Percentiles rank a stretch among this genome's conserved stretches.
phyloP scores from a whole-genome alignment of 2,888 invertebrate species.

The Acrobasis repandana region DNA sequence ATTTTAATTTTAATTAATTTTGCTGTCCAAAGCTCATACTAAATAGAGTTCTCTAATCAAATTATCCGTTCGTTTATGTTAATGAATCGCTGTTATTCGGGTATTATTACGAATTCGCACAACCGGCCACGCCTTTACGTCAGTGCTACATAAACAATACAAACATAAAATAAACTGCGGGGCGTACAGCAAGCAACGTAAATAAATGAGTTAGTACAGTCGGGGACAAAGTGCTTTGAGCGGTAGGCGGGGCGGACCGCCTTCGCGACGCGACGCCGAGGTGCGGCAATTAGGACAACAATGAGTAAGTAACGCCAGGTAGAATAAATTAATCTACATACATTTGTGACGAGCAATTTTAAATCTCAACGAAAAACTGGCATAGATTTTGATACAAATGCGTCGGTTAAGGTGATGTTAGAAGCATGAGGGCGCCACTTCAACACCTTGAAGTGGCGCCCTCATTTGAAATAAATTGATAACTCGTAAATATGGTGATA shows the following conservation, averaged over 20 bases:
- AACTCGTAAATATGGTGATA: no score
- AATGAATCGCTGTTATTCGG: constrained; percentile 16
- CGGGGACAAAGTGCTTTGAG: constrained; percentile 57
- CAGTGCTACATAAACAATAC: constrained; percentile 71
- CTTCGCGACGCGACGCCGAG: constrained; percentile 51
- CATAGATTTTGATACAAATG: background rate
- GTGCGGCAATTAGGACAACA: constrained; percentile 64
- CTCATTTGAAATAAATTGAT: no score
- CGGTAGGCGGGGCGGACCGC: constrained; percentile 71
- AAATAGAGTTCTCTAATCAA: constrained; percentile 8
- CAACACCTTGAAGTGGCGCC: no score
- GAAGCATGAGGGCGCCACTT: no score
- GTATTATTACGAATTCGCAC: constrained; percentile 11
- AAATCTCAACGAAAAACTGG: constrained; percentile 25
- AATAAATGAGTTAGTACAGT: constrained; percentile 61
- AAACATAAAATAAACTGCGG: constrained; percentile 68
- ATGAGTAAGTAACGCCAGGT: constrained; percentile 58
- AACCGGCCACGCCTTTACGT: constrained; percentile 35
- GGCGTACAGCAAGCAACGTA: constrained; percentile 54
- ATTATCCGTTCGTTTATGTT: constrained; percentile 14
- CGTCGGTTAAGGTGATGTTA: no score
- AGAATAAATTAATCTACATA: constrained; percentile 68
- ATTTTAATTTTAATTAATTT: background rate
- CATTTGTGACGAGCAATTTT: constrained; percentile 33
- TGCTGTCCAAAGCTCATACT: background rate